A percentile compares a stretch with the other conserved stretches of the same genome.
Evolutionary conservation across 2,113 vertebrate species (phyloP).

Genomic region (Podarcis raffonei): DNA sequence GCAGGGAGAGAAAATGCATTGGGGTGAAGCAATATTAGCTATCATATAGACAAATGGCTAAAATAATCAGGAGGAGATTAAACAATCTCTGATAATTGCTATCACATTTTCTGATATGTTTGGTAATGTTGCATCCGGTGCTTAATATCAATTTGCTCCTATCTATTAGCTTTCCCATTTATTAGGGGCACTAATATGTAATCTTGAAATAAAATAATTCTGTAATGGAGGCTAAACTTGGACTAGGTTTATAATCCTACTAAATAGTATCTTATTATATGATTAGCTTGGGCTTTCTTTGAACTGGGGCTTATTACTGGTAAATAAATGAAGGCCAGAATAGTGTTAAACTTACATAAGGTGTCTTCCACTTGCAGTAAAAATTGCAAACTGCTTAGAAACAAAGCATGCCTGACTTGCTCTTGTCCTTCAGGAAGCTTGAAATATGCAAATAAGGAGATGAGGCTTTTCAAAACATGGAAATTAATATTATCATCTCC

Average conservation of each 20-base stretch:
- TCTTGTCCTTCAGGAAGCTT: neutral
- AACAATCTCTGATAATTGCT: neutral
- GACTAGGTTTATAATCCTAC: neutral
- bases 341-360: neutral
- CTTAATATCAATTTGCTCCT: conserved; percentile 13
- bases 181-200: neutral
- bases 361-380: neutral
- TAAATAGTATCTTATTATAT: too few species aligned
- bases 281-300: neutral
- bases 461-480: neutral
- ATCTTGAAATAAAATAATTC: neutral
- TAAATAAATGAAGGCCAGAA: neutral
- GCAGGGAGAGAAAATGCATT: neutral
- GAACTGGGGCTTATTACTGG: neutral
- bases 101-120: neutral
- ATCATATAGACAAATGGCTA: neutral
- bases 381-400: neutral
- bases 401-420: neutral
- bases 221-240: neutral
- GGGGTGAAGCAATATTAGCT: neutral
- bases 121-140: conserved; percentile 1
- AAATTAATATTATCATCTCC: neutral
- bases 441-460: neutral
- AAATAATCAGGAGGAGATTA: neutral
- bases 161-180: conserved; percentile 3